Percentiles rank a stretch among this genome's conserved stretches.
Evolutionary conservation across 2,888 invertebrate genomes (phyloP).

Genomic region (Pteria penguin): DNA sequence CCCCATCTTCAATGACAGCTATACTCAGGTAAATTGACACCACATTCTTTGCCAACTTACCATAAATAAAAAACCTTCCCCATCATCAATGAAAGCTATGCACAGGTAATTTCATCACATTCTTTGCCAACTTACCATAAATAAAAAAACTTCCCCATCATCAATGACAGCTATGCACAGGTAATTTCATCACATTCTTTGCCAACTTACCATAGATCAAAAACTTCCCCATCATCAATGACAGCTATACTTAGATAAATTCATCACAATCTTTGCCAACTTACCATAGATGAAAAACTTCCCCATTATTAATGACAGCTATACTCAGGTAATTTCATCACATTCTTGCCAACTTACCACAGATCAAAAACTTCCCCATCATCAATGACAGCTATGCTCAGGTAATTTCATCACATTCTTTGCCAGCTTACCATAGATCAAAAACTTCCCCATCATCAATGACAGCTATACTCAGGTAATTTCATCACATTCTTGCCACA

Average conservation of each 20-base stretch:
- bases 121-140: conserved; percentile 67
- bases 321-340: too few species aligned
- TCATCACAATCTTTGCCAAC: too few species aligned
- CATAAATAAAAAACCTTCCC: conserved; percentile 77
- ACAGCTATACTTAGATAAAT: conserved; percentile 76
- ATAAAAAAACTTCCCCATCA: too few species aligned
- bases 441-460: conserved; percentile 76
- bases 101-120: conserved; percentile 76
- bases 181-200: too few species aligned
- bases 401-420: conserved; percentile 73
- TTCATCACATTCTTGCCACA: too few species aligned
- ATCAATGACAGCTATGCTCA: conserved; percentile 77
- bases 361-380: conserved; percentile 76
- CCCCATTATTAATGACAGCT: too few species aligned
- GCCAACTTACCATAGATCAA: conserved; percentile 70
- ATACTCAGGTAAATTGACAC: conserved; percentile 77
- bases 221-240: conserved; percentile 77
- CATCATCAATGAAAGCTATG: conserved; percentile 75
- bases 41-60: conserved; percentile 65
- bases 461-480: conserved; percentile 75
- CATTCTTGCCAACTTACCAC: conserved; percentile 66
- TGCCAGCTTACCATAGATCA: conserved; percentile 68
- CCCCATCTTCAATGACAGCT: conserved; percentile 76
- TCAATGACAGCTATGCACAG: too few species aligned
- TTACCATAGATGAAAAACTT: too few species aligned